phyloP scores from a whole-genome alignment of 2,888 invertebrate genomes.

The Ceraclea dissimilis region DNA sequence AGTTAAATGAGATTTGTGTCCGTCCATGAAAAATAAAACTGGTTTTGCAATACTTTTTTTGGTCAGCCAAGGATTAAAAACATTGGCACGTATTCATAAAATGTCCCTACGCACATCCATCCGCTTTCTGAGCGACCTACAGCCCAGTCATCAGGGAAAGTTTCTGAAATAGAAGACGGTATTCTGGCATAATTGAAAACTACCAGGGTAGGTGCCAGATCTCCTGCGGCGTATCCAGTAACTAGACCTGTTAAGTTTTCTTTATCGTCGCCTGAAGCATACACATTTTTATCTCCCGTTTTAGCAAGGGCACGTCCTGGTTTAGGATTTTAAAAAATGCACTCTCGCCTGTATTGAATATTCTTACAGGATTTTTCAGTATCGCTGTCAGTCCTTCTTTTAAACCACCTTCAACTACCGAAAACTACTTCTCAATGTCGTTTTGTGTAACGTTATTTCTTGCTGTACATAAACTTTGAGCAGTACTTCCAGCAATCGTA shows the following conservation, averaged over 20 bases:
- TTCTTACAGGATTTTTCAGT: not conserved
- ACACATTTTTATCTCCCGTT: not conserved
- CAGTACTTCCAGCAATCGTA: not conserved
- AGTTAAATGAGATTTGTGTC: not conserved
- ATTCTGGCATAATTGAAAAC: too few species aligned
- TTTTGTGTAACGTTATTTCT: not conserved
- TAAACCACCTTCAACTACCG: not conserved
- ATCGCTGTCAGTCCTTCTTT: not conserved
- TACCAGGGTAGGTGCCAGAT: not conserved
- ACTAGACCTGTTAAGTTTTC: not conserved
- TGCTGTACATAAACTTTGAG: not conserved
- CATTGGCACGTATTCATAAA: too few species aligned
- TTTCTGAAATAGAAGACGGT: not conserved
- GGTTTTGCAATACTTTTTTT: not conserved
- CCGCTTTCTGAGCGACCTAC: too few species aligned
- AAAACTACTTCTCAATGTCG: not conserved
- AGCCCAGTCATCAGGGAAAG: too few species aligned
- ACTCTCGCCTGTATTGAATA: not conserved
- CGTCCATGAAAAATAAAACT: not conserved
- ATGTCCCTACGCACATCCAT: too few species aligned
- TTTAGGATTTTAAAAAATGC: not conserved
- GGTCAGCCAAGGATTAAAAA: too few species aligned
- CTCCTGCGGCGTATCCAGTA: not conserved
- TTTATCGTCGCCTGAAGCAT: not conserved
- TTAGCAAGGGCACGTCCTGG: not conserved